Base-by-base conservation (phyloP, 2,113 vertebrate genomes). In the Tapirus terrestris region DNA sequence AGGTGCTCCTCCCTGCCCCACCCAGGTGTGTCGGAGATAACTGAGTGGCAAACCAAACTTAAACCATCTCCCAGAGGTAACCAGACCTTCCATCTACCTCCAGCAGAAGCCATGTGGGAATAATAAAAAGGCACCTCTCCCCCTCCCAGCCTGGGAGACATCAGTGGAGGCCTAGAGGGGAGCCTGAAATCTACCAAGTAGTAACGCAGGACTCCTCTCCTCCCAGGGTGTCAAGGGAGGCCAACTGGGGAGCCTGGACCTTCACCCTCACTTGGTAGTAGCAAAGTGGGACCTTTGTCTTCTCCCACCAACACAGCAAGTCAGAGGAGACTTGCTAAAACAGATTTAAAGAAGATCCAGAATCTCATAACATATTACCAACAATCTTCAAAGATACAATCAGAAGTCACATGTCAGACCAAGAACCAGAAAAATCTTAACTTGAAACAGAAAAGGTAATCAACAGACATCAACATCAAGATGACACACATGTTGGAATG, bases 371-470 rank as follows among this genome's bases (percentile, higher is more conserved):
- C 36, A 21, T n/a, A 73, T 61, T 58, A 88, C 21, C 82, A 79
- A 58, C 68, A 63, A 61, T 68, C 39, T n/a, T 80, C 39, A 85
- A 91, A 11, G 20, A 65, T 48, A 65, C 8, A 56, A 80, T 23
- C 1, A 4, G 85, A 96, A 96, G 63, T 83, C 27, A 79, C 21
- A 29, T 5, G 45, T 73, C n/a, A 90, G n/a, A 76, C 51, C 48
- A 60, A 95, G 27, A 88, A 79, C 8, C 29, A 60, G 82, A n/a
- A 61, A 89, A 96, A 68, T 45, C 21, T 93, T 36, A 91, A 63
- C 53, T 11, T 92, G 33, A 89, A 94, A 76, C 29, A 76, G n/a
- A 94, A 91, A 88, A 96, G 56, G 87, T 20, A 88, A 89, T 60
- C 39, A 86, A 76, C 39, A 93, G 31, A 83, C 23, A 80, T 25